These are phyloP conservation scores for Rachycentron canadum DNA, from an alignment of 2,797 vertebrate genomes.

Conservation along the genomic window DNA sequence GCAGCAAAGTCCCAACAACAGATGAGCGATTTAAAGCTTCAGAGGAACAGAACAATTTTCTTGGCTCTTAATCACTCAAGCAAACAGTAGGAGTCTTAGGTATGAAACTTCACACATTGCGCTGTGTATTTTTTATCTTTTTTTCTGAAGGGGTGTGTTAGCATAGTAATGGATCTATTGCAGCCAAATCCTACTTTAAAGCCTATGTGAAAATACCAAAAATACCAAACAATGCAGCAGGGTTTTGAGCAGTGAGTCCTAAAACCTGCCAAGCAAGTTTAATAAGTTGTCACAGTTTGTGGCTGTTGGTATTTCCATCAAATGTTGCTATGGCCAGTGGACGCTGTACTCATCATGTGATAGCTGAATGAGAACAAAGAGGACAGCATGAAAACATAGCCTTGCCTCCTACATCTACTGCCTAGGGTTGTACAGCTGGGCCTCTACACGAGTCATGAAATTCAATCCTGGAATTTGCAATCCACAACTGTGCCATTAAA, in stretches of 20 bases:
- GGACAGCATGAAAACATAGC: conserved; percentile 23
- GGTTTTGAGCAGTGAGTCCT: conserved; percentile 42
- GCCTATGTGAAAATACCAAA: neutral
- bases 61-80: conserved; percentile 39
- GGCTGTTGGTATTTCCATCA: neutral
- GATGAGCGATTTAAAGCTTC: conserved; percentile 43
- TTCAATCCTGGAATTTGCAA: conserved; percentile 6
- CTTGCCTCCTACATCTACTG: conserved; percentile 16
- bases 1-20: conserved; percentile 15
- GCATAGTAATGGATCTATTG: conserved; percentile 46
- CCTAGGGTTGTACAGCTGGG: neutral
- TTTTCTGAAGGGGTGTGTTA: conserved; percentile 50
- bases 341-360: conserved; percentile 1
- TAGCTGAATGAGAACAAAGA: conserved; percentile 30
- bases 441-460: conserved; percentile 1
- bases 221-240: conserved; percentile 33
- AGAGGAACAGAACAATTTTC: conserved; percentile 32
- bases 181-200: conserved; percentile 38
- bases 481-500: conserved; percentile 10
- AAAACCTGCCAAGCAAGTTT: conserved; percentile 28
- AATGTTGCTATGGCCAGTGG: neutral
- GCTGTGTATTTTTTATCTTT: conserved; percentile 44
- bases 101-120: conserved; percentile 18
- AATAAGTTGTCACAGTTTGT: conserved; percentile 36
- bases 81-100: conserved; percentile 36